These are phyloP conservation scores for Rafetus swinhoei DNA, from an alignment of 2,113 vertebrate genomes.

Conservation along the genomic window DNA sequence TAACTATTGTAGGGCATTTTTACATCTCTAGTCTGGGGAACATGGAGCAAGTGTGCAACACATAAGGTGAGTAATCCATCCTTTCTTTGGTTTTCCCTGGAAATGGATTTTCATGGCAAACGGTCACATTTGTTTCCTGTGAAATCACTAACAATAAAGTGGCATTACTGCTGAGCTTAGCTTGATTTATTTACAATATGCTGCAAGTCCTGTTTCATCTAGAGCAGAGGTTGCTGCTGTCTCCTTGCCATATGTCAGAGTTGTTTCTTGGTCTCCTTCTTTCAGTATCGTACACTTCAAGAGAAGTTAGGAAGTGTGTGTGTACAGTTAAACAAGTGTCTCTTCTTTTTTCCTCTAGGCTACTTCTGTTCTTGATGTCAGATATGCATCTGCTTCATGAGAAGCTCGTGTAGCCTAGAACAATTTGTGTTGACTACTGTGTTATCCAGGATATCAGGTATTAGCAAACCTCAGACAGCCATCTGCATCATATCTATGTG, in stretches of 20 bases:
- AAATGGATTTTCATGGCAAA: neutral
- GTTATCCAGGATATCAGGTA: constrained; percentile 81
- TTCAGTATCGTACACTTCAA: neutral
- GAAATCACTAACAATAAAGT: neutral
- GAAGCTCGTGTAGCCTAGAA: constrained; percentile 72
- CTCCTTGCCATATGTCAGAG: accelerated
- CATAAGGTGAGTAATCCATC: neutral
- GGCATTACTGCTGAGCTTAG: neutral
- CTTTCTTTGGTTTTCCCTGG: constrained; percentile 24
- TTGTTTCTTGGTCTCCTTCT: neutral
- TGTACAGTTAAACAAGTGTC: constrained; percentile 35
- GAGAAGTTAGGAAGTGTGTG: constrained; percentile 11
- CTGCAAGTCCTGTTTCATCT: neutral
- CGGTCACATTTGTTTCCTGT: neutral
- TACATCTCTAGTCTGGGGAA: neutral
- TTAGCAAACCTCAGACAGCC: constrained; percentile 82
- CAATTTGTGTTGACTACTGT: constrained; percentile 80
- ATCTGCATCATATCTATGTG: constrained; percentile 82
- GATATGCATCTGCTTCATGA: constrained; percentile 85
- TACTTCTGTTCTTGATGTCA: constrained; percentile 85
- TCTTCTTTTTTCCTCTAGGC: constrained; percentile 74
- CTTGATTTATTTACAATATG: neutral
- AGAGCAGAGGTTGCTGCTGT: neutral
- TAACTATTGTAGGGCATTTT: no score
- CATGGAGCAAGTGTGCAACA: neutral